Evolutionary conservation across 92 coral and sea anemone species (phyloP), one percentile per base, ranked within the genome.

Genomic region (Phenganax stokvisi): DNA sequence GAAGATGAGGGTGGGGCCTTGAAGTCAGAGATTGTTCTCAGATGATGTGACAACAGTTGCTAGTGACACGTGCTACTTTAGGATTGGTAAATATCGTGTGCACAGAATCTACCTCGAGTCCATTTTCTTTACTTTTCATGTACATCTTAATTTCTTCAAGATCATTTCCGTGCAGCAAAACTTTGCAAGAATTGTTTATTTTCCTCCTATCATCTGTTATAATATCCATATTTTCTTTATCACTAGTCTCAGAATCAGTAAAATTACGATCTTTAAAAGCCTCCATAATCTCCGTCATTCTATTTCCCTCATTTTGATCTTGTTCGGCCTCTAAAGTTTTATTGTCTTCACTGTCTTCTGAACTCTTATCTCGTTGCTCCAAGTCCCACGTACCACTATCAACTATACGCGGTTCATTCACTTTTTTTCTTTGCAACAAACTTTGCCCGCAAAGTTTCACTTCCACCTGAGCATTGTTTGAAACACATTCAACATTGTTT

Each of bases 1-100:
- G 47, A 11, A 67, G 47, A 67, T 51, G 72, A 67, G 12, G 16
- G 72, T 67, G 17, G n/a, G 47, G 72, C 17, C 16, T 67, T 51
- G 3, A 67, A 16, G 47, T 67, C 68, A 31, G 44, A 30, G 51
- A 7, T 12, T 9, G 29, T 29, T 85, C 75, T 37, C 47, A 93
- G 88, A 93, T 90, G 64, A 94, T 94, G 70, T 92, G 97, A 85
- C 98, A 94, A 75, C 98, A 94, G 12, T 89, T 89, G 79, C 98
- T 94, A 13, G 92, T 90, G 0, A 94, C 98, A 44, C 62, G 83
- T 13, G 83, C 63, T 60, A 79, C 74, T 79, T 79, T 79, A 67
- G 72, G 74, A 64, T 65, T 79, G 56, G 51, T 63, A 64, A 16
- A 79, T 53, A 79, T 79, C 12, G 73, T 79, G 30, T 73, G 73